Percentiles rank a stretch among this genome's conserved stretches.
Evolutionary conservation across 2,888 invertebrate species (phyloP).

Genomic region (Onthophagus sagittarius): DNA sequence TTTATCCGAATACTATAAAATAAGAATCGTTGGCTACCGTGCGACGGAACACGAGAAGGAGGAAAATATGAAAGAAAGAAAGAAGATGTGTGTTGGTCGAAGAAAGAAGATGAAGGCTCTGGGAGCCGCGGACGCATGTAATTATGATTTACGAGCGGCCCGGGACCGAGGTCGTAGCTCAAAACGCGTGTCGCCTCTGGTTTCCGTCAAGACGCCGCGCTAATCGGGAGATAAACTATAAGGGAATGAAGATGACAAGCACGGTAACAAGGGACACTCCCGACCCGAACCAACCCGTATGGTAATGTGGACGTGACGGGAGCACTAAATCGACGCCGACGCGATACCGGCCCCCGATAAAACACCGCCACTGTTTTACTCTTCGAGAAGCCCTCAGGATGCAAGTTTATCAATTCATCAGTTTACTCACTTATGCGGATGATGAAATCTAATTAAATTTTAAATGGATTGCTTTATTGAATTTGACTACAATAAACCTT

Average conservation of each 20-base stretch:
- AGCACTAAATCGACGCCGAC: conserved; percentile 18
- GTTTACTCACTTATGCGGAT: neutral
- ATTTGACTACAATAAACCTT: too few relatives aligned
- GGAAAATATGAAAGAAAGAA: neutral
- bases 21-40: neutral
- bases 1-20: neutral
- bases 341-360: neutral
- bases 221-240: conserved; percentile 25
- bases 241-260: conserved; percentile 22
- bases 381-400: neutral
- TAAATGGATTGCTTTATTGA: too few relatives aligned
- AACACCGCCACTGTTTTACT: neutral
- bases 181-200: conserved; percentile 19
- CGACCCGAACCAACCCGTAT: conserved; percentile 16
- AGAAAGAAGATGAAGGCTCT: neutral
- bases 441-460: too few relatives aligned
- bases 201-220: conserved; percentile 23
- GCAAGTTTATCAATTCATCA: neutral
- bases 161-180: conserved; percentile 12
- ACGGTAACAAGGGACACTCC: conserved; percentile 23
- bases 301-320: conserved; percentile 23
- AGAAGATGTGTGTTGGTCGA: neutral
- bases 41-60: neutral
- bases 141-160: conserved; percentile 20
- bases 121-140: conserved; percentile 11